Percentiles rank a stretch among this genome's conserved stretches.
Evolutionary conservation across 2,888 invertebrate species (phyloP).

Genomic region (Rhorus exstirpatorius): DNA sequence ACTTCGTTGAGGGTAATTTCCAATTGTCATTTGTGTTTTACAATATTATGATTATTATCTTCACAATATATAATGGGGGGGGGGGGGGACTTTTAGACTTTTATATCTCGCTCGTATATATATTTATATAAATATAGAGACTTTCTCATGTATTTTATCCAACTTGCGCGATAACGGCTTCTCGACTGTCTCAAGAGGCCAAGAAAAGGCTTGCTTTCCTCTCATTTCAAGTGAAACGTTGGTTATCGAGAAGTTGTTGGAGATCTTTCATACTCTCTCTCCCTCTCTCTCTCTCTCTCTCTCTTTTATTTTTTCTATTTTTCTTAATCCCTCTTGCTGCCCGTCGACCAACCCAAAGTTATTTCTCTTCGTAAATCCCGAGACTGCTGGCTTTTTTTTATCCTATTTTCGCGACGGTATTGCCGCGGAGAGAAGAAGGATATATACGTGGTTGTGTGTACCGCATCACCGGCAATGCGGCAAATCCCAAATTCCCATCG

Average conservation of each 20-base stretch:
- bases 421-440: not conserved
- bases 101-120: conserved; percentile 9
- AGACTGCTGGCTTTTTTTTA: conserved; percentile 26
- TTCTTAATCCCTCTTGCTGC: conserved; percentile 45
- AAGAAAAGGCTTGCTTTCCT: conserved; percentile 38
- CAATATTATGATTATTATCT: too few relatives aligned
- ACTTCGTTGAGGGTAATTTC: too few relatives aligned
- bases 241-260: conserved; percentile 66
- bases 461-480: conserved; percentile 66
- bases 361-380: conserved; percentile 34
- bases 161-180: conserved; percentile 45
- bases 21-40: too few relatives aligned
- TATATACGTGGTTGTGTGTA: conserved; percentile 24
- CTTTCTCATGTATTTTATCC: conserved; percentile 37
- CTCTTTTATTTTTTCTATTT: conserved; percentile 39
- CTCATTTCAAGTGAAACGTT: conserved; percentile 43
- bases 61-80: too few relatives aligned
- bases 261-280: conserved; percentile 49
- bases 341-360: conserved; percentile 41
- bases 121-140: too few relatives aligned
- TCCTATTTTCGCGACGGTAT: conserved; percentile 23
- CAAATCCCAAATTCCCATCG: conserved; percentile 70
- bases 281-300: conserved; percentile 27
- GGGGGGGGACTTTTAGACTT: conserved; percentile 17
- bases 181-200: conserved; percentile 41